Conservation (phyloP, 2,113 vertebrate genomes). For the Fulmarus glacialis region DNA sequence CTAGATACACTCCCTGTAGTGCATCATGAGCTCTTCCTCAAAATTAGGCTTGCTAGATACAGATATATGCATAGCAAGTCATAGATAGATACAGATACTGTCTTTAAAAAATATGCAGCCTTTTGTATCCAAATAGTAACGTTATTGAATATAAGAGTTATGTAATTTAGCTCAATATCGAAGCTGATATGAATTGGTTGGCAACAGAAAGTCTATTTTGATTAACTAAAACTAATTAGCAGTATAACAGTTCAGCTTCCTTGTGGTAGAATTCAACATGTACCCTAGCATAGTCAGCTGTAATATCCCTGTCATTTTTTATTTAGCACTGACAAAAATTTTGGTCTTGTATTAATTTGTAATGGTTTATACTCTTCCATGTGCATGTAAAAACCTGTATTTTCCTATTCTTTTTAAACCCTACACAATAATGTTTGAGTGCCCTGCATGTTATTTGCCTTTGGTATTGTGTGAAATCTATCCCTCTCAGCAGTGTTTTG, state of each 20-base stretch:
- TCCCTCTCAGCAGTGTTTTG: constrained; percentile 7
- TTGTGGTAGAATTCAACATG: neutral
- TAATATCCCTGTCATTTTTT: neutral
- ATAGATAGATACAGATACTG: neutral
- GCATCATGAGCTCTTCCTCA: neutral
- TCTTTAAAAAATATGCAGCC: neutral
- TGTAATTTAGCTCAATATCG: neutral
- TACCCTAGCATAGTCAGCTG: neutral
- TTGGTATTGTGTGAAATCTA: neutral
- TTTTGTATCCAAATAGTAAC: neutral
- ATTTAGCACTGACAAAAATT: neutral
- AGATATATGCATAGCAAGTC: neutral
- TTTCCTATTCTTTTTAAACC: neutral
- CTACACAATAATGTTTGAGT: neutral
- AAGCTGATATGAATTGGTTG: neutral
- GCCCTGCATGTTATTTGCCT: neutral
- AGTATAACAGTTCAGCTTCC: neutral
- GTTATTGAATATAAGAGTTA: neutral
- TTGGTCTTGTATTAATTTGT: neutral
- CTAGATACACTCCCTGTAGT: neutral
- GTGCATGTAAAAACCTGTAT: neutral
- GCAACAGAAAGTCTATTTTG: neutral
- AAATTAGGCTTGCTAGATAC: neutral
- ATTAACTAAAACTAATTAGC: neutral
- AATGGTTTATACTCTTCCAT: neutral